Conservation (phyloP, 2,113 vertebrate genomes). For the Clinocottus analis region DNA sequence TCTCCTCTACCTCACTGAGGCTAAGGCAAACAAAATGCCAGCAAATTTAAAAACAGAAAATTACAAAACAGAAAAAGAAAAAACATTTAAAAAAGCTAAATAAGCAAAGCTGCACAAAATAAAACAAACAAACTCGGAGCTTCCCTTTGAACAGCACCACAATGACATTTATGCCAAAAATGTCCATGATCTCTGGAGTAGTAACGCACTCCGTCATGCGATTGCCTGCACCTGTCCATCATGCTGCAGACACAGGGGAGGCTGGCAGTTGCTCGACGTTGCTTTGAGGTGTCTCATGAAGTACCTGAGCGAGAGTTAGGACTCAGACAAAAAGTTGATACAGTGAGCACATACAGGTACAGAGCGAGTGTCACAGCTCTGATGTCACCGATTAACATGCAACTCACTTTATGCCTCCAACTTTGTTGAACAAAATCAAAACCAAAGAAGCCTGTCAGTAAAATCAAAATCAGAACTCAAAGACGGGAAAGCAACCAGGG, state of each 20-base stretch:
- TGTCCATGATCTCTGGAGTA: constrained; percentile 1
- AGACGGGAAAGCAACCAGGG: background rate
- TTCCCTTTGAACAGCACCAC: constrained; percentile 14
- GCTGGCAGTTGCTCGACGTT: background rate
- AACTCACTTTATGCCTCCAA: background rate
- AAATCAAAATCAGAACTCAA: constrained; percentile 67
- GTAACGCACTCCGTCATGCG: constrained; percentile 3
- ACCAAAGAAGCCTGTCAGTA: constrained; percentile 33
- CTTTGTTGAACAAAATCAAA: constrained; percentile 31
- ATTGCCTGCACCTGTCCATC: background rate
- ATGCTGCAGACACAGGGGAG: constrained; percentile 16
- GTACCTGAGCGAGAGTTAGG: constrained; percentile 60
- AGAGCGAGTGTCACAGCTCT: background rate
- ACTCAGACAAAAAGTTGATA: background rate
- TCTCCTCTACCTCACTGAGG: constrained; percentile 14
- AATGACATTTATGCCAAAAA: background rate
- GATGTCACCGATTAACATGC: constrained; percentile 11
- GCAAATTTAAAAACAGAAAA: constrained; percentile 70
- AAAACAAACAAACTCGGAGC: background rate
- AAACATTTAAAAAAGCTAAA: constrained; percentile 27
- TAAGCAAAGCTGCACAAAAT: constrained; percentile 51
- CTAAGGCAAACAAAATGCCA: constrained; percentile 55
- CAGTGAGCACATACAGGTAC: constrained; percentile 4
- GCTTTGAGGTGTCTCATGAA: constrained; percentile 25
- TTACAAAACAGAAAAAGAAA: constrained; percentile 40